These are phyloP conservation scores for Atta colombica DNA, from an alignment of 1,140 invertebrate genomes.

Conservation along the genomic window DNA sequence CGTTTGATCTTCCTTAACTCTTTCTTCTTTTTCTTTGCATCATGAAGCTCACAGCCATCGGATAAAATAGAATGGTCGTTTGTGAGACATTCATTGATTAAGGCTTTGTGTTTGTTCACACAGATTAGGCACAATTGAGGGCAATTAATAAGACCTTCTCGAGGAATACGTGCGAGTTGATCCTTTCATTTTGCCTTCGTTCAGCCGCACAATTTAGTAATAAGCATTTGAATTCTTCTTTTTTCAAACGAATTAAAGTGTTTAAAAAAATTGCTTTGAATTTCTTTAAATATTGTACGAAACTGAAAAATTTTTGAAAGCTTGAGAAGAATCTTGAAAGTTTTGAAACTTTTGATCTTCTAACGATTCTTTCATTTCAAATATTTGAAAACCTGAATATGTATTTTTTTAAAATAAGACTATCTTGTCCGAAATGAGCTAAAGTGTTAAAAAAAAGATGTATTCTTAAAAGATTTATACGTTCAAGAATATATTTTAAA, in stretches of 20 bases:
- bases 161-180: not conserved
- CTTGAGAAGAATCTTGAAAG: not conserved
- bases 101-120: slow-evolving; percentile 56
- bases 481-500: not conserved
- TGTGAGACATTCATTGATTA: slow-evolving; percentile 62
- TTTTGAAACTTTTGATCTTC: not conserved
- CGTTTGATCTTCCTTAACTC: slow-evolving; percentile 19
- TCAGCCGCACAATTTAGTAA: not conserved
- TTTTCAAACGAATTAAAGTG: not conserved
- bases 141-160: not conserved
- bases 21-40: slow-evolving; percentile 59
- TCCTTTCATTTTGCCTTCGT: not conserved
- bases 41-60: slow-evolving; percentile 82
- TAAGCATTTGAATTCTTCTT: not conserved
- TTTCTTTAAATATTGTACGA: not conserved
- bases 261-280: not conserved
- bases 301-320: not conserved
- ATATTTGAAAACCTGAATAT: not conserved
- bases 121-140: not conserved
- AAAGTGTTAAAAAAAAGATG: not conserved
- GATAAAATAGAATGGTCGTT: slow-evolving; percentile 67
- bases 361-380: not conserved
- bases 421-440: not conserved
- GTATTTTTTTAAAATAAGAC: no score
- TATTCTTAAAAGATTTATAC: not conserved